phyloP scores from a whole-genome alignment of 2,888 invertebrate species.

The Heliconius erato region DNA sequence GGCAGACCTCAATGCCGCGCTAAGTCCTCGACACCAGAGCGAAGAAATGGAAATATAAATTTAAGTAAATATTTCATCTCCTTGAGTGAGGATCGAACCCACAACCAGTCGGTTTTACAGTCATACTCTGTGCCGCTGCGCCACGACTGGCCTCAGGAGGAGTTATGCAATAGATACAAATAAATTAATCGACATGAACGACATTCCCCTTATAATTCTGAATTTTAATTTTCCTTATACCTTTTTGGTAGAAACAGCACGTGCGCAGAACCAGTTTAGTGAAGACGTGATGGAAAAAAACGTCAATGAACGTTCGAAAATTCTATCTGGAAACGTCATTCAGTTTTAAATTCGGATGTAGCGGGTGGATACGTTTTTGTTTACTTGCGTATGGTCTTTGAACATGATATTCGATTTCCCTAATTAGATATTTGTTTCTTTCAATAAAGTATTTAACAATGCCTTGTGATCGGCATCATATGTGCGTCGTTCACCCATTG shows the following conservation, averaged over 20 bases:
- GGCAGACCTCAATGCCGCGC: too few relatives aligned
- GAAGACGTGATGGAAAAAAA: constrained; percentile 30
- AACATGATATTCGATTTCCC: constrained; percentile 58
- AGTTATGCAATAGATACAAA: background rate
- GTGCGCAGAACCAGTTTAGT: constrained; percentile 40
- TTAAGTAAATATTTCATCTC: too few relatives aligned
- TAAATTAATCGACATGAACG: background rate
- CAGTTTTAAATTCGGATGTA: constrained; percentile 43
- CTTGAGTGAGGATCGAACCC: too few relatives aligned
- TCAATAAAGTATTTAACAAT: constrained; percentile 53
- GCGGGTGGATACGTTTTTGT: constrained; percentile 37
- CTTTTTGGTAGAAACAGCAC: constrained; percentile 37
- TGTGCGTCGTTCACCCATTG: constrained; percentile 51
- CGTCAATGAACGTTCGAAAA: constrained; percentile 37
- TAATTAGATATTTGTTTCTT: constrained; percentile 61
- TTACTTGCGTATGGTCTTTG: constrained; percentile 34
- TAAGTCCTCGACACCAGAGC: too few relatives aligned
- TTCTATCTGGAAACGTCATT: constrained; percentile 44
- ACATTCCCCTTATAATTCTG: background rate
- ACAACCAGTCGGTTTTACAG: too few relatives aligned
- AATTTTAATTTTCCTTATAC: constrained; percentile 13
- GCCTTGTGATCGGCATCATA: constrained; percentile 47
- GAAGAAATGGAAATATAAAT: too few relatives aligned
- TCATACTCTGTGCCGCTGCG: too few relatives aligned
- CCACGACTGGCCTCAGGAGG: too few relatives aligned